phyloP scores from a whole-genome alignment of 2,113 vertebrate species.

The Percina caprodes region DNA sequence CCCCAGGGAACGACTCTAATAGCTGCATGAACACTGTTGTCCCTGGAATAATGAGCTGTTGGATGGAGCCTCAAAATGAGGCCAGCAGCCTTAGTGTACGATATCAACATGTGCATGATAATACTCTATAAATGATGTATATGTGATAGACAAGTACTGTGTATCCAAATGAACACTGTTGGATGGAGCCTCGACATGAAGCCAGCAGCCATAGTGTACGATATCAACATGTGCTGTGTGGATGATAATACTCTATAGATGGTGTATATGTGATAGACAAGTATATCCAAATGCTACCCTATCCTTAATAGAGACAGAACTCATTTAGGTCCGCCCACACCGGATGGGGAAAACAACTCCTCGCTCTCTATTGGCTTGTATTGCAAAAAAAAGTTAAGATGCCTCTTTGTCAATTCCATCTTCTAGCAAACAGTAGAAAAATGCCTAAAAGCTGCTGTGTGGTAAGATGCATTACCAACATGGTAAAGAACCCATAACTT shows the following conservation, averaged over 20 bases:
- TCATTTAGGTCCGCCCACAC: too few relatives aligned
- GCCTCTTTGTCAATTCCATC: too few relatives aligned
- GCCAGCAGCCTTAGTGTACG: background rate
- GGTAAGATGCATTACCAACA: too few relatives aligned
- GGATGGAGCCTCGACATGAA: constrained; percentile 10
- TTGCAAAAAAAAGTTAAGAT: too few relatives aligned
- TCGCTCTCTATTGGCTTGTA: too few relatives aligned
- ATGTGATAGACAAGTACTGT: background rate
- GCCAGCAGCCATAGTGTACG: background rate
- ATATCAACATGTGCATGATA: background rate
- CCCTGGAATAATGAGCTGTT: constrained; percentile 4
- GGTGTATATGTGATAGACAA: background rate
- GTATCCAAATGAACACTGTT: background rate
- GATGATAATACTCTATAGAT: background rate
- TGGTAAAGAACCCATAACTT: too few relatives aligned
- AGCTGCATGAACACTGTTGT: constrained; percentile 36
- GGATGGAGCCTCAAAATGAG: constrained; percentile 13
- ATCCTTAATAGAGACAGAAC: too few relatives aligned
- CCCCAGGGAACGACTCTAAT: constrained; percentile 48
- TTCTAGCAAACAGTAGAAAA: too few relatives aligned
- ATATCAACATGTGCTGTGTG: background rate
- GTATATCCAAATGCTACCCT: background rate
- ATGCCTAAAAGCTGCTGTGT: too few relatives aligned
- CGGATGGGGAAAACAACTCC: too few relatives aligned
- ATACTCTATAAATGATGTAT: background rate